These are phyloP conservation scores for Ochropleura plecta DNA, from an alignment of 2,888 invertebrate species.

Conservation along the genomic window DNA sequence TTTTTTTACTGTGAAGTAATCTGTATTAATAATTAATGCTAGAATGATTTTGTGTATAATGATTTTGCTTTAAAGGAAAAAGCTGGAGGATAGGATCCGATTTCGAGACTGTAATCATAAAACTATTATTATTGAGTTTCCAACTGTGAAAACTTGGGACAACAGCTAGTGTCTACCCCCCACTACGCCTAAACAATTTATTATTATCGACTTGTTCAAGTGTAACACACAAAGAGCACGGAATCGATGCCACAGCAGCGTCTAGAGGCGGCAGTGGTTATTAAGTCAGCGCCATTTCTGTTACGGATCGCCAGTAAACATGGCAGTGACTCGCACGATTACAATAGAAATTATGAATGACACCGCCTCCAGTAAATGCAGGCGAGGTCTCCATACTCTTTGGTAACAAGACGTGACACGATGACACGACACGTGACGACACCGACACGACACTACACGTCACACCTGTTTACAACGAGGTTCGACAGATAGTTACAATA, in stretches of 20 bases:
- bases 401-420: constrained; percentile 22
- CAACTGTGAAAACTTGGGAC: constrained; percentile 44
- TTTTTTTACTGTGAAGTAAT: constrained; percentile 34
- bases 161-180: constrained; percentile 55
- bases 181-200: constrained; percentile 54
- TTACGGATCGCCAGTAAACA: background rate
- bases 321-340: background rate
- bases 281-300: background rate
- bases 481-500: constrained; percentile 29
- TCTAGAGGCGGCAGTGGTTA: background rate
- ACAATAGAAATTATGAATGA: background rate
- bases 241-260: background rate
- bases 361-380: background rate
- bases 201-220: constrained; percentile 39
- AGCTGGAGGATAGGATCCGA: constrained; percentile 48
- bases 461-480: constrained; percentile 60
- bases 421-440: constrained; percentile 19
- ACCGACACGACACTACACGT: constrained; percentile 40
- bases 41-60: constrained; percentile 49
- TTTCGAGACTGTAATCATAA: constrained; percentile 53
- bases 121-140: constrained; percentile 50
- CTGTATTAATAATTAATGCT: constrained; percentile 46
- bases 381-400: background rate
- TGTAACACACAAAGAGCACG: constrained; percentile 11
- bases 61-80: constrained; percentile 49